Evolutionary conservation across 23 tunicate species (phyloP).

Genomic region (Styela clava): DNA sequence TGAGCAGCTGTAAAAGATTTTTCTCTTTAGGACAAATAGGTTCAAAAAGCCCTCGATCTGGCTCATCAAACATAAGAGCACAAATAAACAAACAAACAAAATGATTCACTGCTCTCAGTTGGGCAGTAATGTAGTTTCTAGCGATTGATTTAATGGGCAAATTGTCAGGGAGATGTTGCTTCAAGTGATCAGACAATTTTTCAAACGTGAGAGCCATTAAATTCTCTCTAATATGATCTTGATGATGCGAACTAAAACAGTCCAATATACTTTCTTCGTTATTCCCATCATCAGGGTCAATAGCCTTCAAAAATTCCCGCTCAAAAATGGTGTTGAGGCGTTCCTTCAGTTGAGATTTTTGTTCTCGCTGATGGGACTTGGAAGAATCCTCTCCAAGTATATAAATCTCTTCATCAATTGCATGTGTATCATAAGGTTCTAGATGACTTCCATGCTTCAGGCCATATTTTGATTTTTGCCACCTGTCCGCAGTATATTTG

Average conservation of each 20-base stretch:
- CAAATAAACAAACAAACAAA: constrained; percentile 29
- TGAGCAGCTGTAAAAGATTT: constrained; percentile 30
- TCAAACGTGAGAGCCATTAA: constrained; percentile 16
- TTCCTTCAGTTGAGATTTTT: not conserved
- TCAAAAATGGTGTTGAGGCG: not conserved
- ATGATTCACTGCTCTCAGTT: constrained; percentile 51
- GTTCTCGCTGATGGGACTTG: not conserved
- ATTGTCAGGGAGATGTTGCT: not conserved
- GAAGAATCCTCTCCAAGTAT: not conserved
- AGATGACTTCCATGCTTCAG: constrained; percentile 9
- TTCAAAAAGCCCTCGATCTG: constrained; percentile 7
- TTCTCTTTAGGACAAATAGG: constrained; percentile 45
- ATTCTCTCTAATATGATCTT: not conserved
- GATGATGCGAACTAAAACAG: not conserved
- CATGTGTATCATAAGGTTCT: not conserved
- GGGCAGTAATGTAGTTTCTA: constrained; percentile 50
- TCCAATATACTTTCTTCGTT: not conserved
- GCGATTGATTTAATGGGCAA: constrained; percentile 19
- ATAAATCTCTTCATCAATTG: not conserved
- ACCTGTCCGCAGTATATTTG: not conserved
- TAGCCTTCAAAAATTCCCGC: not conserved
- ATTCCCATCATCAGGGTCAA: not conserved
- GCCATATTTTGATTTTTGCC: not conserved
- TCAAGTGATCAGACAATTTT: not conserved
- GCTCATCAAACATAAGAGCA: constrained; percentile 14